A percentile compares a stretch with the other conserved stretches of the same genome.
These are phyloP conservation scores for Polydrusus tereticollis DNA, from an alignment of 2,888 invertebrate species.

Conservation along the genomic window DNA sequence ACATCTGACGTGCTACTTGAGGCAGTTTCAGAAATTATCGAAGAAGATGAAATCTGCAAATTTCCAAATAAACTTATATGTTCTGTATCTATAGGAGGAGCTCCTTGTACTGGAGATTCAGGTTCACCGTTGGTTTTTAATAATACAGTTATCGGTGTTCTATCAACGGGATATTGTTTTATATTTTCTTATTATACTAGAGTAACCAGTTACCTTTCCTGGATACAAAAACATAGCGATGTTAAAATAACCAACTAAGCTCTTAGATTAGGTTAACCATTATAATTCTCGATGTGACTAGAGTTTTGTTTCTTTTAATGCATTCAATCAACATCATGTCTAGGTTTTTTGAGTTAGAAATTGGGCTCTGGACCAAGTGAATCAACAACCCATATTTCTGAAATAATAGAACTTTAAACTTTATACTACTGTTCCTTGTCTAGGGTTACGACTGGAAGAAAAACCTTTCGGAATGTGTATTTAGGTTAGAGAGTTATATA, in stretches of 20 bases:
- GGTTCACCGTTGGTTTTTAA: conserved; percentile 11
- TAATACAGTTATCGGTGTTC: conserved; percentile 9
- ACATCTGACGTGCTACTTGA: conserved; percentile 2
- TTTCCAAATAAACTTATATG: background rate
- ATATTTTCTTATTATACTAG: conserved; percentile 16
- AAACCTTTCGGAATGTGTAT: too few relatives aligned
- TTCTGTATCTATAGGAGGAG: background rate
- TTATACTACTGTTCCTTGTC: too few relatives aligned
- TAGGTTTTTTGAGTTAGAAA: too few relatives aligned
- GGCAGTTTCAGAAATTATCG: background rate
- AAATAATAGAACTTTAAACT: too few relatives aligned
- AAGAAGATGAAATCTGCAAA: background rate
- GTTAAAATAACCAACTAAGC: conserved; percentile 4
- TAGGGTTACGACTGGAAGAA: too few relatives aligned
- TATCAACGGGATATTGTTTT: conserved; percentile 16
- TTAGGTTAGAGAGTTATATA: too few relatives aligned
- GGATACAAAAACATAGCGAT: conserved; percentile 20
- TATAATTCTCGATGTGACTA: too few relatives aligned
- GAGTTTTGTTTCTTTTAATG: too few relatives aligned
- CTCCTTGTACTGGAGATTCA: conserved; percentile 18
- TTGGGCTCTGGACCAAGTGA: too few relatives aligned
- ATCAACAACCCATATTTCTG: too few relatives aligned
- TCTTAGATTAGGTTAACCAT: too few relatives aligned
- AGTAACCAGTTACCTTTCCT: conserved; percentile 13
- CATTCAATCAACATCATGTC: too few relatives aligned